Conservation (phyloP, 2,113 vertebrate genomes). For the Acinonyx jubatus region DNA sequence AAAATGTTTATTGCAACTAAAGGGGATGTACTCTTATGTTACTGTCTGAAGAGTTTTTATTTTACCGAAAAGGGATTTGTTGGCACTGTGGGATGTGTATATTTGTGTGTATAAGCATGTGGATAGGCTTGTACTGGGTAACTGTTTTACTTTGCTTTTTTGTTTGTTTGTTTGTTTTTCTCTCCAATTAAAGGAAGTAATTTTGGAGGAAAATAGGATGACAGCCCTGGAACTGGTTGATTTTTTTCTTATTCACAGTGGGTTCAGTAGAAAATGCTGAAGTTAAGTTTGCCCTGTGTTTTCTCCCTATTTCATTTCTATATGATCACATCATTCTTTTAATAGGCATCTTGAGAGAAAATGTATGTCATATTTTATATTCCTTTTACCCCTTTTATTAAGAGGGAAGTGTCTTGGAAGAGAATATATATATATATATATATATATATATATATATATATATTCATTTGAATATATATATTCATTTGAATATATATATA, state of each 20-base stretch:
- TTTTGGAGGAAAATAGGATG: slow-evolving; percentile 1
- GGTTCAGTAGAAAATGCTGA: not conserved
- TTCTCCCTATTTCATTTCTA: not conserved
- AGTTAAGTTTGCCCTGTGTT: not conserved
- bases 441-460: not conserved
- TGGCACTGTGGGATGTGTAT: not conserved
- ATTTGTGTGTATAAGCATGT: not conserved
- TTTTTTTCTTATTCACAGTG: not conserved
- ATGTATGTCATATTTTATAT: not conserved
- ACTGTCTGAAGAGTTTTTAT: slow-evolving; percentile 58
- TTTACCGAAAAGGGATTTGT: not conserved
- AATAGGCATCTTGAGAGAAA: not conserved
- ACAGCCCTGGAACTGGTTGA: not conserved
- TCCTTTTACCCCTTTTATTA: not conserved
- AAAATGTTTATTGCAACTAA: slow-evolving; percentile 63
- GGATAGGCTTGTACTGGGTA: not conserved
- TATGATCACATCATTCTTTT: not conserved
- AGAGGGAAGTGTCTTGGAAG: not conserved
- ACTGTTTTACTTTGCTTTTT: not conserved
- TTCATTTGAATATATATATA: not conserved
- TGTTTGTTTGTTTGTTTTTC: not conserved
- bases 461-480: not conserved
- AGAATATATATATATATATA: no score
- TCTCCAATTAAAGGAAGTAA: not conserved
- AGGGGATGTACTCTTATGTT: slow-evolving; percentile 33